Percentiles rank a stretch among this genome's conserved stretches.
phyloP scores from a whole-genome alignment of 2,888 invertebrate genomes.

The Stenotaenia linearis region DNA sequence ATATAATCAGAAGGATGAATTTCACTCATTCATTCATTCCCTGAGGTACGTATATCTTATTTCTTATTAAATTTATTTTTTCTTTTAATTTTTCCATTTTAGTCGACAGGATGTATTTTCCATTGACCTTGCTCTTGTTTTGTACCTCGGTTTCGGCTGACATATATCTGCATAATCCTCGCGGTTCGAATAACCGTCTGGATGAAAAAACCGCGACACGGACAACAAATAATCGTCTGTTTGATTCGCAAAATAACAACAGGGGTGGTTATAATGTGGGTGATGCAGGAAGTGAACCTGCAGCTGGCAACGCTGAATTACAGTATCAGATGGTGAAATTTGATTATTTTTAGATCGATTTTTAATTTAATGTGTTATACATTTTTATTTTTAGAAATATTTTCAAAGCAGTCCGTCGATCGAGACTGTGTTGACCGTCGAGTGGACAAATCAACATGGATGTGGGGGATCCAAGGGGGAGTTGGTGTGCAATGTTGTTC shows the following conservation, averaged over 20 bases:
- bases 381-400: conserved; percentile 26
- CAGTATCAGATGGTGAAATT: conserved; percentile 31
- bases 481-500: background rate
- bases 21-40: background rate
- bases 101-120: background rate
- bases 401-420: background rate
- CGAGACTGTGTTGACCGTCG: background rate
- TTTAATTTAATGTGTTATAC: background rate
- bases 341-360: too few species aligned
- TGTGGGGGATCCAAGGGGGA: background rate
- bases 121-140: background rate
- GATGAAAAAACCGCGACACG: conserved; percentile 13
- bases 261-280: conserved; percentile 30
- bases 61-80: background rate
- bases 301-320: background rate
- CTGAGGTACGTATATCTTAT: background rate
- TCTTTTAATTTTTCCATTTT: too few species aligned
- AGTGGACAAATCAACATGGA: conserved; percentile 28
- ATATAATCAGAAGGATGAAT: background rate
- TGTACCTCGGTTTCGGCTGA: background rate
- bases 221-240: background rate
- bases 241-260: conserved; percentile 29
- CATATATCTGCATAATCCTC: conserved; percentile 30
- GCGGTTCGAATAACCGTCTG: conserved; percentile 28
- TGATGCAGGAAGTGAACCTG: background rate